Evolutionary conservation across 2,113 vertebrate genomes (phyloP), one percentile per base, ranked within the genome.

Genomic region (Scomber japonicus): DNA sequence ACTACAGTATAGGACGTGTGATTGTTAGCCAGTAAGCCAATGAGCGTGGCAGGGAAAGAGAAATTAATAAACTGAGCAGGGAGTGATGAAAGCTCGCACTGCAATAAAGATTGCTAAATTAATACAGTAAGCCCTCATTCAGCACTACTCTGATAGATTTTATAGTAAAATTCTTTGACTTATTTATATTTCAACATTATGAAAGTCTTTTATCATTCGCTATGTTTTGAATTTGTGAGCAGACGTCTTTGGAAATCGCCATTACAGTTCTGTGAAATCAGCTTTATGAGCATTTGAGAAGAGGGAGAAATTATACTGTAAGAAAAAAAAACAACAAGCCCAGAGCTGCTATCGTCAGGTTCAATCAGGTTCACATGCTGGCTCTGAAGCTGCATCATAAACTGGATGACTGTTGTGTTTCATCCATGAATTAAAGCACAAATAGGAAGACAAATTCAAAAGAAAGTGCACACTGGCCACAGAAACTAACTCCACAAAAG

Each of bases 371-470:
- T 85, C 84, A 75, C 54, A 0, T 11, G 21, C 24, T 77, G 75
- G 73, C 72, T 72, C 55, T 0, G 60, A 51, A 13, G 78, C 60
- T 1, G 53, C 1, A 8, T 79, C 73, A 63, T 73, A 90, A 84
- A 77, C 76, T 71, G 74, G 54, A 69, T 3, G 15, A 67, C 66
- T 69, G 76, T 64, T 79, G 66, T 79, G 74, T 80, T 90, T 80
- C 71, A 53, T 64, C 64, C 74, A 51, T 69, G 79, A 86, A 75
- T 83, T 87, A 84, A 87, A 82, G 83, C 35, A 81, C 84, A 86
- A 83, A 83, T 61, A 89, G 77, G 80, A 89, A 86, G 79, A 89
- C 50, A 46, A 78, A 71, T 83, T 80, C 61, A 84, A 82, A 67
- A 69, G 53, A 79, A 64, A 69, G 75, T 72, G 72, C 49, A 46